Evolutionary conservation across 2,797 vertebrate species (phyloP), one percentile per base, ranked within the genome.

Genomic region (Myotis planiceps): DNA sequence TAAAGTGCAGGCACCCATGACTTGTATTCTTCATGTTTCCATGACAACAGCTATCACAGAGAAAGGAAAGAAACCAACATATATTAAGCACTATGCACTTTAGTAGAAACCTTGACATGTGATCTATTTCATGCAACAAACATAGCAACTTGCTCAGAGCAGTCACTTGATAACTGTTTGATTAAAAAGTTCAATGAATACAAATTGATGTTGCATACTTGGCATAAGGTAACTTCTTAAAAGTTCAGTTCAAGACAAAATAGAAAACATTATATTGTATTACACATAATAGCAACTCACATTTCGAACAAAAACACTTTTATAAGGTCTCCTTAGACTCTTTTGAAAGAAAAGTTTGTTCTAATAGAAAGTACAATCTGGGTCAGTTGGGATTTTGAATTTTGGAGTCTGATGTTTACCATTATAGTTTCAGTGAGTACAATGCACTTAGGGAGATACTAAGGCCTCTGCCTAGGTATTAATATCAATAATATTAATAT

Each of bases 1-100:
- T 86, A 79, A 92, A 92, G 91, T 89, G 39, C 79, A 94, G 37
- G 21, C 47, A 89, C 78, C 68, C 51, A 37, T 94, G 94, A 88
- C 88, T 96, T 92, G 75, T 80, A 83, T n/a, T 95, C 42, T 39
- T 94, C 55, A 29, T 37, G 88, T 97, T 97, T 95, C 96, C 92
- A 92, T 97, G 94, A 86, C 96, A 92, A 97, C 89, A 84, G n/a
- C 85, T 55, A 86, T 89, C 85, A 83, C 34, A 80, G 76, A 63
- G 14, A 63, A 92, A 90, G 51, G 47, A 90, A 92, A 84, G 80
- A 92, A 93, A 51, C 19, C 9, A 86, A 84, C 85, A 89, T 86
- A 91, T 68, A 96, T 90, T 95, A 96, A 94, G 58, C 25, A 53
- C 19, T 88, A 25, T 37, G 49, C 53, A 92, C 88, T 94, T 90